Evolutionary conservation across 2,113 vertebrate species (phyloP).

Genomic region (Toxotes chatareus): DNA sequence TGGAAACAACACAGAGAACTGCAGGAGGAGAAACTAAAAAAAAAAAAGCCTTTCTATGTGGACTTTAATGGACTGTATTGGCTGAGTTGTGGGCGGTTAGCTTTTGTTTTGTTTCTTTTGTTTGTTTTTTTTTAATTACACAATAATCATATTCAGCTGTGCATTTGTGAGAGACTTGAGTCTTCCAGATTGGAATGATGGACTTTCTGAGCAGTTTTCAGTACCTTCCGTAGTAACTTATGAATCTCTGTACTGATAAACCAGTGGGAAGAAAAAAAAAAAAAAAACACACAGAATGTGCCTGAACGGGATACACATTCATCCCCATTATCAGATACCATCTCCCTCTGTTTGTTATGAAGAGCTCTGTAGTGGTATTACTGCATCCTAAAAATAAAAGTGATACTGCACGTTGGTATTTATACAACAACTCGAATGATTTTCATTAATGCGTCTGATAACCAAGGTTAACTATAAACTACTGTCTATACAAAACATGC

Average conservation of each 20-base stretch:
- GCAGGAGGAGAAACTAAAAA: neutral
- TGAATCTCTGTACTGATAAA: constrained; percentile 2
- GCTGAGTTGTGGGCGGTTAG: neutral
- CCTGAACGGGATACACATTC: neutral
- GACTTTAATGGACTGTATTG: constrained; percentile 23
- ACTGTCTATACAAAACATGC: neutral
- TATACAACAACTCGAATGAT: constrained; percentile 22
- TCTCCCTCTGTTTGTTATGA: constrained; percentile 7
- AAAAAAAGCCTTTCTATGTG: neutral
- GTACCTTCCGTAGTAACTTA: neutral
- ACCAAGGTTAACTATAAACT: neutral
- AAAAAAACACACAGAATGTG: neutral
- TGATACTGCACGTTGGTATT: constrained; percentile 29
- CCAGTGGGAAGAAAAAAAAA: too few relatives aligned
- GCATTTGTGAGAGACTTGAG: neutral
- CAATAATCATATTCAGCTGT: neutral
- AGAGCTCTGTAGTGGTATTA: constrained; percentile 6
- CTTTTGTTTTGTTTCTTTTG: too few relatives aligned
- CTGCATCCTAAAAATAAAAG: constrained; percentile 25
- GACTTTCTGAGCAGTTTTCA: neutral
- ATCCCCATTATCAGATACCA: neutral
- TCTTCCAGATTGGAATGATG: neutral
- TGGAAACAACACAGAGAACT: neutral
- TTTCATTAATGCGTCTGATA: neutral
- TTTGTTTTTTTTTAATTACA: neutral